phyloP scores from a whole-genome alignment of 2,888 invertebrate species.

The Agonopterix heracliana region DNA sequence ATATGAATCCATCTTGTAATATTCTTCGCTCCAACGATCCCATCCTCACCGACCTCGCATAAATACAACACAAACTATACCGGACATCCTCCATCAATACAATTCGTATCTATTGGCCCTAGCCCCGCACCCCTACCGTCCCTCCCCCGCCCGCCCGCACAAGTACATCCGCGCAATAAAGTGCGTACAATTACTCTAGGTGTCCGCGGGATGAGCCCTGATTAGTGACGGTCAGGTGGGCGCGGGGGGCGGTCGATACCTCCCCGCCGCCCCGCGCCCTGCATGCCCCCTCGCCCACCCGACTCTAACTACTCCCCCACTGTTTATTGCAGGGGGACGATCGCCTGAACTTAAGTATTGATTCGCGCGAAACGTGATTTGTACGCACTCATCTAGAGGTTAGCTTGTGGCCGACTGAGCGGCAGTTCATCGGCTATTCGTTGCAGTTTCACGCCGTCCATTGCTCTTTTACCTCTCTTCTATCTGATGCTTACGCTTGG shows the following conservation, averaged over 20 bases:
- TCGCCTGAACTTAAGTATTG: conserved; percentile 76
- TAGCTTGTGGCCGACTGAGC: conserved; percentile 48
- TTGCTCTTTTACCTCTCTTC: conserved; percentile 21
- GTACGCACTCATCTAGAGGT: conserved; percentile 74
- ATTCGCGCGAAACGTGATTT: conserved; percentile 77
- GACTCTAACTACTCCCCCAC: conserved; percentile 57
- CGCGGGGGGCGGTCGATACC: conserved; percentile 26
- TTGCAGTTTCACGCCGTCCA: conserved; percentile 23
- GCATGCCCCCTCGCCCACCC: conserved; percentile 34
- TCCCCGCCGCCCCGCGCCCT: conserved; percentile 44
- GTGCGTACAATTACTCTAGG: conserved; percentile 69
- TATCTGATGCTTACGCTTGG: conserved; percentile 3
- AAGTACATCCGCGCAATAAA: conserved; percentile 25
- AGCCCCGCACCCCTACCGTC: neutral
- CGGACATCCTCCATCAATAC: too few relatives aligned
- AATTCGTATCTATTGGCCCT: too few relatives aligned
- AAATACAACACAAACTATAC: too few relatives aligned
- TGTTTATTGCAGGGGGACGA: conserved; percentile 72
- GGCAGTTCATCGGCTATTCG: conserved; percentile 35
- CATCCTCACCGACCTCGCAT: too few relatives aligned
- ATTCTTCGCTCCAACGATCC: too few relatives aligned
- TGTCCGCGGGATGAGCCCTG: conserved; percentile 74
- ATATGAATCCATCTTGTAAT: too few relatives aligned
- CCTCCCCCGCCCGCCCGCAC: conserved; percentile 3
- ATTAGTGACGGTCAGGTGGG: conserved; percentile 75